Percentiles rank a stretch among this genome's conserved stretches.
These are phyloP conservation scores for Athetis lepigone DNA, from an alignment of 2,888 invertebrate genomes.

Conservation along the genomic window DNA sequence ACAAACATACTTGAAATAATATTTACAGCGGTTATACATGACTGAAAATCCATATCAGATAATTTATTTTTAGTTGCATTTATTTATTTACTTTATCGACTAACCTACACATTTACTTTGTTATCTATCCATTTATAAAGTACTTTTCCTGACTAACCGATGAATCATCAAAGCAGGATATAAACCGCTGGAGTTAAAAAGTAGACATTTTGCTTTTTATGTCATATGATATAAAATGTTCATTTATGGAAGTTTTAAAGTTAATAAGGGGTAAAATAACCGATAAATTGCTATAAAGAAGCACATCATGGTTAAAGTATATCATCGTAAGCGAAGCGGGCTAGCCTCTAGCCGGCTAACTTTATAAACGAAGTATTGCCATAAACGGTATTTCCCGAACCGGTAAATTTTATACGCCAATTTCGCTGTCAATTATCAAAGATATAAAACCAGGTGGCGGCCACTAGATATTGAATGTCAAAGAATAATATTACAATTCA, in stretches of 20 bases:
- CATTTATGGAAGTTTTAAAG: too few relatives aligned
- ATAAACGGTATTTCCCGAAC: conserved; percentile 25
- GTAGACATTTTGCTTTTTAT: too few relatives aligned
- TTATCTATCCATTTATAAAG: too few relatives aligned
- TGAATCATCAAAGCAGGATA: too few relatives aligned
- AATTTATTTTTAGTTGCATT: conserved; percentile 14
- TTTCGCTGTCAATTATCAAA: conserved; percentile 4
- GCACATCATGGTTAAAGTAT: too few relatives aligned
- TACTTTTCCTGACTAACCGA: too few relatives aligned
- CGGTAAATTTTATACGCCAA: conserved; percentile 16
- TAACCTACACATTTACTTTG: conserved; percentile 2
- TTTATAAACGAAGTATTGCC: conserved; percentile 14
- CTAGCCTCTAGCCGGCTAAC: too few relatives aligned
- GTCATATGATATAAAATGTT: too few relatives aligned
- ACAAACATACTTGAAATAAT: conserved; percentile 6
- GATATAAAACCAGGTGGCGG: conserved; percentile 7
- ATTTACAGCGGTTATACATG: background rate
- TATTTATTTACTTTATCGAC: background rate
- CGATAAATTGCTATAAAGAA: too few relatives aligned
- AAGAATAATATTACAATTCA: conserved; percentile 34
- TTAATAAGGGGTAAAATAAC: too few relatives aligned
- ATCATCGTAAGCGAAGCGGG: too few relatives aligned
- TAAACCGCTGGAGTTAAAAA: too few relatives aligned
- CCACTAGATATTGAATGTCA: conserved; percentile 28
- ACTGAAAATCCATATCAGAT: conserved; percentile 6